phyloP scores from a whole-genome alignment of 2,113 vertebrate species.

The Dascyllus trimaculatus region DNA sequence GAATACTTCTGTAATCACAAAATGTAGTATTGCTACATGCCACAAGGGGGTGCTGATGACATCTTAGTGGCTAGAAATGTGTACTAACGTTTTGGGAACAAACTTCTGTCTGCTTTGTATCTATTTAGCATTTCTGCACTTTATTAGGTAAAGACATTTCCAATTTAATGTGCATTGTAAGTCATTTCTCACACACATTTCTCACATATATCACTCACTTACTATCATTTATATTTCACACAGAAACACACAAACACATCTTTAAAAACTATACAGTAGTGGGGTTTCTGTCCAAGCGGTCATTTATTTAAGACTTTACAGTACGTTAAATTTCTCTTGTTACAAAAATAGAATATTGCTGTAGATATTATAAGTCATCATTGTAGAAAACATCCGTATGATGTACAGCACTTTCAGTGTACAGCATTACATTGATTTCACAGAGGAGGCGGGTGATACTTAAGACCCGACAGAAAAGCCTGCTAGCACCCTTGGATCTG shows the following conservation, averaged over 20 bases:
- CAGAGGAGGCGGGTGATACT: slow-evolving; percentile 67
- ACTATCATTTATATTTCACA: neutral
- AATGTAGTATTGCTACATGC: too few species aligned
- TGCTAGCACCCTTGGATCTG: slow-evolving; percentile 73
- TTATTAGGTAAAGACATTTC: too few species aligned
- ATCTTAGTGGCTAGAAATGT: too few species aligned
- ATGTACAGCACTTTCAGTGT: slow-evolving; percentile 82
- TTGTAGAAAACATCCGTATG: slow-evolving; percentile 83
- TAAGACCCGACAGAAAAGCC: slow-evolving; percentile 72
- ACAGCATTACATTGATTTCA: slow-evolving; percentile 78
- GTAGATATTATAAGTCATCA: slow-evolving; percentile 76
- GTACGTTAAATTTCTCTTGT: slow-evolving; percentile 80
- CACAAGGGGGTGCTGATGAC: too few species aligned
- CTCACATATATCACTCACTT: neutral
- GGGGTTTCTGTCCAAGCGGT: slow-evolving; percentile 80
- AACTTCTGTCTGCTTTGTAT: too few species aligned
- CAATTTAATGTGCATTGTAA: too few species aligned
- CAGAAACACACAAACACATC: slow-evolving; percentile 8
- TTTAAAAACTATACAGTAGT: slow-evolving; percentile 59
- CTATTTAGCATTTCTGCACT: too few species aligned
- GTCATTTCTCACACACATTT: too few species aligned
- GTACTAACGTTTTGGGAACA: too few species aligned
- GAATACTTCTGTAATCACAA: too few species aligned
- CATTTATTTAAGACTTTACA: slow-evolving; percentile 87
- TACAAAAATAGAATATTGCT: slow-evolving; percentile 85